These are phyloP conservation scores for Epizoanthus scotinus DNA, from an alignment of 92 coral and sea anemone genomes.

Conservation along the genomic window DNA sequence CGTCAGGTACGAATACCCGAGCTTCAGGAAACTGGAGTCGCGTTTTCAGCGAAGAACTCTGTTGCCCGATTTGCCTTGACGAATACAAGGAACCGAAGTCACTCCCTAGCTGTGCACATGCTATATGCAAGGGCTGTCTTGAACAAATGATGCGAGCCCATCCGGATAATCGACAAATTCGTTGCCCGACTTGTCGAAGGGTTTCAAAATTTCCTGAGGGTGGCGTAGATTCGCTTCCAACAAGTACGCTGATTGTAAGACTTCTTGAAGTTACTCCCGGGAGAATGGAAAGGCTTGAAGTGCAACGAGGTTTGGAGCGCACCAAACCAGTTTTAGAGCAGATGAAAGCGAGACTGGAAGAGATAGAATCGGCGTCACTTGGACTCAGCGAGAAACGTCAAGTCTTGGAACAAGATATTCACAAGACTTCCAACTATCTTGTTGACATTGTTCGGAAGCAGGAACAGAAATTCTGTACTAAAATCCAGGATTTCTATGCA, in stretches of 20 bases:
- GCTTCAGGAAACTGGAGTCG: conserved; percentile 34
- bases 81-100: conserved; percentile 84
- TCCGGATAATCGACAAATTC: conserved; percentile 47
- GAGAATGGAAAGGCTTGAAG: conserved; percentile 64
- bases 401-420: conserved; percentile 52
- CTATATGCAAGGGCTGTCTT: conserved; percentile 75
- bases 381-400: conserved; percentile 45
- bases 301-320: conserved; percentile 77
- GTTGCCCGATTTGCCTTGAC: conserved; percentile 86
- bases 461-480: conserved; percentile 51
- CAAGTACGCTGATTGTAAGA: conserved; percentile 69
- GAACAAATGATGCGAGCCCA: conserved; percentile 64
- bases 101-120: conserved; percentile 83
- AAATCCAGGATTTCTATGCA: conserved; percentile 62
- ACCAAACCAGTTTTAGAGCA: conserved; percentile 73
- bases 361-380: conserved; percentile 50
- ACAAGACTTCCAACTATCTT: conserved; percentile 53
- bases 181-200: conserved; percentile 80
- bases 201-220: conserved; percentile 64
- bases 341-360: conserved; percentile 55
- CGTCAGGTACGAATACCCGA: conserved; percentile 14
- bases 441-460: conserved; percentile 64
- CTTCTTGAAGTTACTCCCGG: conserved; percentile 85
- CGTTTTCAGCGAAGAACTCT: conserved; percentile 77
- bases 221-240: conserved; percentile 69